phyloP scores from a whole-genome alignment of 2,888 invertebrate genomes.

The Trimorus sp. region DNA sequence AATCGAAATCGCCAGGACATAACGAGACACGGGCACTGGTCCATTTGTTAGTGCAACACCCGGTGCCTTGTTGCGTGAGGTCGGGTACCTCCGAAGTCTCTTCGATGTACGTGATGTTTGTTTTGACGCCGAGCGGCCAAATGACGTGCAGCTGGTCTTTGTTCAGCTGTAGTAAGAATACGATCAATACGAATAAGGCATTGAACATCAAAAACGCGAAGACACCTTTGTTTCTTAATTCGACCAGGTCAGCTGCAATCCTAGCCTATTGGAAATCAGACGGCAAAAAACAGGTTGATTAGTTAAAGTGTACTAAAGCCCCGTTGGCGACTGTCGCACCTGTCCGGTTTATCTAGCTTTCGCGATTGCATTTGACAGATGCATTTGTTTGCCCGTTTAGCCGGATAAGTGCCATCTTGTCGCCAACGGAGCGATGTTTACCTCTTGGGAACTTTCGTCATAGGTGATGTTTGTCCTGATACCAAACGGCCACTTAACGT shows the following conservation, averaged over 20 bases:
- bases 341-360: constrained; percentile 41
- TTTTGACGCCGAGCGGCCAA: constrained; percentile 98
- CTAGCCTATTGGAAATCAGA: constrained; percentile 87
- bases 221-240: constrained; percentile 97
- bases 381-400: background rate
- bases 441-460: constrained; percentile 95
- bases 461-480: constrained; percentile 96
- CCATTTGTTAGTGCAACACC: constrained; percentile 68
- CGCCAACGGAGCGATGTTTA: constrained; percentile 84
- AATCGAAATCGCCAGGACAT: background rate
- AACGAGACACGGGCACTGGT: constrained; percentile 56
- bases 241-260: constrained; percentile 94
- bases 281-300: constrained; percentile 67
- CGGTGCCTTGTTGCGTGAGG: constrained; percentile 55
- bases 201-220: constrained; percentile 99
- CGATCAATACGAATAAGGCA: constrained; percentile 99
- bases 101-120: constrained; percentile 96
- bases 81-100: constrained; percentile 92
- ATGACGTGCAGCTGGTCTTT: constrained; percentile 98
- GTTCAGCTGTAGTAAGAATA: constrained; percentile 99
- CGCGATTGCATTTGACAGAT: no score
- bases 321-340: constrained; percentile 65
- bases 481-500: constrained; percentile 98
- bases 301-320: constrained; percentile 69
- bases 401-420: constrained; percentile 52